Evolutionary conservation across 2,797 vertebrate species (phyloP), one percentile per base, ranked within the genome.

Genomic region (Apogon talboti): DNA sequence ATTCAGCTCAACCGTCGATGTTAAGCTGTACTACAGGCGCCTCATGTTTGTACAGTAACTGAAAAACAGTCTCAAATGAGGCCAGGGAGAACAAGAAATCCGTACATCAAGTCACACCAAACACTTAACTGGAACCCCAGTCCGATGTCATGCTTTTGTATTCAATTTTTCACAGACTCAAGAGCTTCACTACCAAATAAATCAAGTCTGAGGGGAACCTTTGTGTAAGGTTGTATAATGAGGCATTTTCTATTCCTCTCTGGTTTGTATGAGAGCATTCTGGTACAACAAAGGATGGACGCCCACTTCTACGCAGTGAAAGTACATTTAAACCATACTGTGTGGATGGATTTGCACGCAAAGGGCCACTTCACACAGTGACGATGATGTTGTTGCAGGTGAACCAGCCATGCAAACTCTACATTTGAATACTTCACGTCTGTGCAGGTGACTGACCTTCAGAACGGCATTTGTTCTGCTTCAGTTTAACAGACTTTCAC

Each of bases 381-480:
- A 70, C 47, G 30, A 2, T 12, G 55, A 41, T 11, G 18, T 57
- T 8, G 41, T 35, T 42, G 41, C 11, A n/a, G 30, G 19, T 50
- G 35, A 68, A 40, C 9, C 49, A 33, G 43, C 9, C 54, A 81
- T 62, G 76, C 79, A 84, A 89, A 87, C 45, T 40, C 35, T 59
- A 14, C 15, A 70, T 85, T 87, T 86, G 62, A 84, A 79, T 84
- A 63, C 50, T 14, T 48, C 42, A 66, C 37, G 64, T 43, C 59
- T 18, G 54, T 19, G 41, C 48, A 56, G 19, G 50, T 55, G 28
- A 60, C 30, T 42, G 41, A 55, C 42, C 62, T 66, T 64, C 66
- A 19, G 3, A 18, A 65, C 14, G 10, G 7, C 0, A 38, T 52
- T 47, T 59, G 33, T 47, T 67, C 60, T 49, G 24, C 6, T 64